These are phyloP conservation scores for Trachops cirrhosus DNA, from an alignment of 2,797 vertebrate species.

Conservation along the genomic window DNA sequence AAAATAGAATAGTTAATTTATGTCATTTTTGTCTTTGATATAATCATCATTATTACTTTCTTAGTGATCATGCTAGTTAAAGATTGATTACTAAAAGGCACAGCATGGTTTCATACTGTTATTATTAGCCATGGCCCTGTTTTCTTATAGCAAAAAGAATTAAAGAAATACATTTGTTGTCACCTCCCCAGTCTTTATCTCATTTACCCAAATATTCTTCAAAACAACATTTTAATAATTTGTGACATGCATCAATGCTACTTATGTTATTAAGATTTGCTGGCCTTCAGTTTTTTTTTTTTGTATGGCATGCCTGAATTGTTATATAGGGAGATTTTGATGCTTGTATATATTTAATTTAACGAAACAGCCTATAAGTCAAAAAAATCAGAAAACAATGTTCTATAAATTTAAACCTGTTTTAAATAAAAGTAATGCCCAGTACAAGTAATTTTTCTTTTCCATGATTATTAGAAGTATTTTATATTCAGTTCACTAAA, in stretches of 20 bases:
- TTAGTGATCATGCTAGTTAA: not conserved
- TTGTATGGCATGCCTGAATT: not conserved
- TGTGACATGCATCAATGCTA: not conserved
- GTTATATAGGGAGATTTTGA: not conserved
- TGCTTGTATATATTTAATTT: not conserved
- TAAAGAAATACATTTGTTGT: not conserved
- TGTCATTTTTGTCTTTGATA: not conserved
- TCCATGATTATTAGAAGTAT: not conserved
- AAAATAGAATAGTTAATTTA: not conserved
- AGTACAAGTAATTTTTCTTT: not conserved
- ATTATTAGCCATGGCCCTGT: not conserved
- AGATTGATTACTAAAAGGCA: not conserved
- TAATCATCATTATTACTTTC: not conserved
- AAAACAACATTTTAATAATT: not conserved
- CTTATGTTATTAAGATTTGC: not conserved
- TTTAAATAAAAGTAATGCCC: not conserved
- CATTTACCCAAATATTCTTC: not conserved
- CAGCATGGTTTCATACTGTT: not conserved
- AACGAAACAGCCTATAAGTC: not conserved
- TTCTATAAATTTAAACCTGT: not conserved
- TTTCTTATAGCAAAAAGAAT: not conserved
- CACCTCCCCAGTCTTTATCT: not conserved
- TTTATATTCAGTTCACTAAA: not conserved
- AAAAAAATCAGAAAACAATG: not conserved
- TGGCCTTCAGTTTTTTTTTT: not conserved